Evolutionary conservation across 1,140 invertebrate genomes (phyloP).

Genomic region (Uloborus diversus): DNA sequence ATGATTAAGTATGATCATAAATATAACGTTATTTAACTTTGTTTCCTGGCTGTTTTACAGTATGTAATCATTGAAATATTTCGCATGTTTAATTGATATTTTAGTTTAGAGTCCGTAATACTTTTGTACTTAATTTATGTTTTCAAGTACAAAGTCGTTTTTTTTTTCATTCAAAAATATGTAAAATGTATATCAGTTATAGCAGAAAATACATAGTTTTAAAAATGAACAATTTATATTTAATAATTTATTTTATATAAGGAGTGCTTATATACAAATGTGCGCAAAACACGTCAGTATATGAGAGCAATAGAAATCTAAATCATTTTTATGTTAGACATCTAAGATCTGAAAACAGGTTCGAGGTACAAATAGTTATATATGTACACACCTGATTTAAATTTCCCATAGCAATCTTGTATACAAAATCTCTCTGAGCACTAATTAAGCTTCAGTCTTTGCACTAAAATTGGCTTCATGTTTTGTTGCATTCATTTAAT

Average conservation of each 20-base stretch:
- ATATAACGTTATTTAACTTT: no score
- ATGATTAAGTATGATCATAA: no score
- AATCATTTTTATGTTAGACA: not conserved
- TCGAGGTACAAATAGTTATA: not conserved
- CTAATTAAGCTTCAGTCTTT: not conserved
- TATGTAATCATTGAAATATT: no score
- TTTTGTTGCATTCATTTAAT: not conserved
- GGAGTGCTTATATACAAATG: slow-evolving; percentile 32
- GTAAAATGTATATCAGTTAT: no score
- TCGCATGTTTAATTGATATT: no score
- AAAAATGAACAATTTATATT: not conserved
- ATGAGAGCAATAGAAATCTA: not conserved
- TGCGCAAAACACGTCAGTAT: slow-evolving; percentile 4
- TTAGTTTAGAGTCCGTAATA: no score
- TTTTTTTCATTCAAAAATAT: no score
- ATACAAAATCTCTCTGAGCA: not conserved
- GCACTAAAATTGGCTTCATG: not conserved
- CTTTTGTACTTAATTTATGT: no score
- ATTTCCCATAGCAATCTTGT: not conserved
- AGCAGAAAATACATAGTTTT: no score
- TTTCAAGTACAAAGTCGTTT: no score
- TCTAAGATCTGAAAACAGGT: not conserved
- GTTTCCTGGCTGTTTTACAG: no score
- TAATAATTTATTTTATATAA: not conserved
- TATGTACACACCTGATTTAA: no score